phyloP scores from a whole-genome alignment of 2,113 vertebrate genomes.

The Felis chaus region DNA sequence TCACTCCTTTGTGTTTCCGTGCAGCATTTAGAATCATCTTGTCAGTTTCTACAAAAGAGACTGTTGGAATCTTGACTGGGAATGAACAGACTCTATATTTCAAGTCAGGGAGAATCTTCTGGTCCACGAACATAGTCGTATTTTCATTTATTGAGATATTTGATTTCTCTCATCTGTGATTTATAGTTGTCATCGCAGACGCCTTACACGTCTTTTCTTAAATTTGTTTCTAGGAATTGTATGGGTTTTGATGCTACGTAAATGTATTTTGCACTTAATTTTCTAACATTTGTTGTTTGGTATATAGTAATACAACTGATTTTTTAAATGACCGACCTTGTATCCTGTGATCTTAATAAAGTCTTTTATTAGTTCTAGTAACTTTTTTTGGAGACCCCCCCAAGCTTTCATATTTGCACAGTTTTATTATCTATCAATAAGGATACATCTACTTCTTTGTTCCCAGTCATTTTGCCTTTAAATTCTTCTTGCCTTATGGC shows the following conservation, averaged over 20 bases:
- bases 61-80: background rate
- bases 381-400: background rate
- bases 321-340: background rate
- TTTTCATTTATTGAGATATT: background rate
- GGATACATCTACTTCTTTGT: background rate
- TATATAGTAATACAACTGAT: background rate
- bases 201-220: background rate
- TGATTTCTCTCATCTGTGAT: background rate
- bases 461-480: background rate
- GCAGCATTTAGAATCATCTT: background rate
- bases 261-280: background rate
- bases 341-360: background rate
- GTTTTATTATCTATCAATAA: background rate
- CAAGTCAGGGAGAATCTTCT: background rate
- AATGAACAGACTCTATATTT: background rate
- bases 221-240: background rate
- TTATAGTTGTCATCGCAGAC: background rate
- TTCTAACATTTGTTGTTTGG: background rate
- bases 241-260: background rate
- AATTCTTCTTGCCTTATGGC: background rate
- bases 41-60: background rate
- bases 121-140: background rate
- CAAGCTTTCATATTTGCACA: background rate
- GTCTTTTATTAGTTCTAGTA: background rate
- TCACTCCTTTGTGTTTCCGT: background rate